These are phyloP conservation scores for Dipus sagitta DNA, from an alignment of 2,797 vertebrate species.

Conservation along the genomic window DNA sequence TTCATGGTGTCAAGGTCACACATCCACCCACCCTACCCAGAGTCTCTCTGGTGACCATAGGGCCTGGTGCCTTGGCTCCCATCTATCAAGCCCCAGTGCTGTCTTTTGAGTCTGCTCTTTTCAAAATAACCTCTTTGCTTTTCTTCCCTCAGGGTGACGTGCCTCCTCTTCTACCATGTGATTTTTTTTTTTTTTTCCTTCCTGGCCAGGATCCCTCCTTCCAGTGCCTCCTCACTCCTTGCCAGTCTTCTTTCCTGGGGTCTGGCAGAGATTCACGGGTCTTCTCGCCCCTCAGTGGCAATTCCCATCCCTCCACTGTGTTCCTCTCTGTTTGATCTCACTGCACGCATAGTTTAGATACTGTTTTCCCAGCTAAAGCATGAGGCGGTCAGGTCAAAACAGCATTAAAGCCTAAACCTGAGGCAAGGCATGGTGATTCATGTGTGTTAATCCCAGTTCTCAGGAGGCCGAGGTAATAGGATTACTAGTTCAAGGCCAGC, in stretches of 20 bases:
- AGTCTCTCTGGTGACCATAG: neutral
- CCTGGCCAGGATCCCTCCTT: conserved; percentile 56
- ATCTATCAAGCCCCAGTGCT: neutral
- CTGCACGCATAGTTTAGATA: neutral
- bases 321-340: neutral
- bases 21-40: neutral
- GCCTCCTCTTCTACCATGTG: conserved; percentile 45
- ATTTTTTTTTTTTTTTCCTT: conserved; percentile 42
- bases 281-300: neutral
- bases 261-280: neutral
- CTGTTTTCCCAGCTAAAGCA: neutral
- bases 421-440: neutral
- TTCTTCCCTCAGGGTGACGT: conserved; percentile 71
- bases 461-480: neutral
- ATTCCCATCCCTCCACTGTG: rapidly evolving
- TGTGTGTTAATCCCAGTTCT: neutral
- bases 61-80: neutral
- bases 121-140: conserved; percentile 78
- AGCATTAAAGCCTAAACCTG: neutral
- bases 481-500: neutral
- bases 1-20: neutral
- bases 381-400: neutral
- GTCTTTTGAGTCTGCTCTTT: conserved; percentile 53
- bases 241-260: conserved; percentile 18
- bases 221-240: conserved; percentile 42